phyloP scores from a whole-genome alignment of 2,888 invertebrate species.

The Junonia oenone region DNA sequence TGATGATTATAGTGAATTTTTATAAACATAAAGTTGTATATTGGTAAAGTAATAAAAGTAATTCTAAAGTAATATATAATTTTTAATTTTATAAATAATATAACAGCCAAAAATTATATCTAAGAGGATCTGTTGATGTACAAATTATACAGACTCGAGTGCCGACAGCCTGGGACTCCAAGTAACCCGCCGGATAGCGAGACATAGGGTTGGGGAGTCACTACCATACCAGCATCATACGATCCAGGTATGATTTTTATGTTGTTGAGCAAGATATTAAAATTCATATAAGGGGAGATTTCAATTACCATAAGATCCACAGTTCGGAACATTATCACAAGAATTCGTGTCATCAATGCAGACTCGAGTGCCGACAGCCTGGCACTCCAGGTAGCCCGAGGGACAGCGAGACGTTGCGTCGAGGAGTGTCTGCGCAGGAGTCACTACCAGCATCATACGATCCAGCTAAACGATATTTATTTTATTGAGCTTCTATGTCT shows the following conservation, averaged over 20 bases:
- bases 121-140: too few relatives aligned
- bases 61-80: too few relatives aligned
- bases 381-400: constrained; percentile 51
- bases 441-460: constrained; percentile 53
- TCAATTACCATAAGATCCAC: constrained; percentile 54
- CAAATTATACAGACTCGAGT: constrained; percentile 62
- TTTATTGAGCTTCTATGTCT: too few relatives aligned
- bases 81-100: too few relatives aligned
- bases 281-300: too few relatives aligned
- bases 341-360: constrained; percentile 59
- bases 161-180: constrained; percentile 64
- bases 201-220: constrained; percentile 37
- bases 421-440: constrained; percentile 48
- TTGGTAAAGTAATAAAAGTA: too few relatives aligned
- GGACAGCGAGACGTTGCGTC: constrained; percentile 39
- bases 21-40: too few relatives aligned
- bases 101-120: too few relatives aligned
- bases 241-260: too few relatives aligned
- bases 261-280: too few relatives aligned
- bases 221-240: constrained; percentile 51
- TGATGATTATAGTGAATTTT: too few relatives aligned
- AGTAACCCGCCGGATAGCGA: constrained; percentile 39
- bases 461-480: too few relatives aligned
- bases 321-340: constrained; percentile 67
- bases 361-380: constrained; percentile 56